Evolutionary conservation across 2,888 invertebrate species (phyloP), one percentile per base, ranked within the genome.

Genomic region (Caenorhabditis sp.): DNA sequence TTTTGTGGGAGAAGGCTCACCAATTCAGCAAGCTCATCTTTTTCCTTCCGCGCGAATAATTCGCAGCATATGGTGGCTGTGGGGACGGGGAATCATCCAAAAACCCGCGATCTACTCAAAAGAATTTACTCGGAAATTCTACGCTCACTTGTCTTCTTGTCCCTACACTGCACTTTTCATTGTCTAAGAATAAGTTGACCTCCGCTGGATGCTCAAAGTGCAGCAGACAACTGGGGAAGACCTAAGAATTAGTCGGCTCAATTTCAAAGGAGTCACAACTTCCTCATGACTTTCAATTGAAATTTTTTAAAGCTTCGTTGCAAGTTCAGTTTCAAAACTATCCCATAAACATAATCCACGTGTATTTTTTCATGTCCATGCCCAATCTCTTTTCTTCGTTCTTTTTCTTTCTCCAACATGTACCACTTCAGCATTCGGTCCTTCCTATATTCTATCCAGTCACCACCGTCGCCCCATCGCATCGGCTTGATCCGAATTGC

Each of bases 21-120:
- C 62, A 56, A 37, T 20, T 28, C 62, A 28, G 61, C 55, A 58
- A 74, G 74, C 76, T 76, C 76, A 76, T 76, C 76, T 60, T 76
- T 67, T 76, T 51, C 44, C 67, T 76, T 76, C 76, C 76, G 76
- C 76, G 76, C 76, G 67, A 76, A 67, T 76, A 76, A 67, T 74
- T 67, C 74, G 74, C 47, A 60, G 74, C 60, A 35, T 50, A 74
- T 61, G 58, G 60, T 32, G n/a, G n/a, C n/a, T n/a, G n/a, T n/a
- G 44, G 51, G 44, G 53, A 60, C 51, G 51, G 24, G 47, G 37
- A 74, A 74, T 32, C 32, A 65, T 68, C 61, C 76, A 60, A 76
- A 76, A 76, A 76, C 61, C 77, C n/a, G n/a, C n/a, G 62, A 69
- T 69, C 55, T 56, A 69, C 62, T 64, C 61, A 69, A 77, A 77